Evolutionary conservation across 2,888 invertebrate genomes (phyloP).

Genomic region (Eumerus sabulonum): DNA sequence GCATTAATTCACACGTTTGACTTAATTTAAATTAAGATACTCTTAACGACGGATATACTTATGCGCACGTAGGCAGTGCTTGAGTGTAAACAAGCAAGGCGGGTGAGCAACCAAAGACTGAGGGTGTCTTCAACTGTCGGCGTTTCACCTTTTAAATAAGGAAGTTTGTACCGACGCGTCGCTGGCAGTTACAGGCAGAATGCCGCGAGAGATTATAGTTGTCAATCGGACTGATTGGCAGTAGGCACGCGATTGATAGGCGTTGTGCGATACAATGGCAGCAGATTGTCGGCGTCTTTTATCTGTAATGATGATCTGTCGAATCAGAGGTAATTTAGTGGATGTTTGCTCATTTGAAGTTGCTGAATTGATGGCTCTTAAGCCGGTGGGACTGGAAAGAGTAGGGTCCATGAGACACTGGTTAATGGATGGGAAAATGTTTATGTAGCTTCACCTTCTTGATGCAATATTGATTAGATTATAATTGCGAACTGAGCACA

Average conservation of each 20-base stretch:
- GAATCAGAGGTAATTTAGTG: conserved; percentile 53
- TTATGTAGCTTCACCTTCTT: neutral
- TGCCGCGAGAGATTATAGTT: conserved; percentile 19
- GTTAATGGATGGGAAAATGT: neutral
- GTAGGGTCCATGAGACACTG: neutral
- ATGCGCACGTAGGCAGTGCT: conserved; percentile 12
- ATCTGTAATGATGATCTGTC: conserved; percentile 53
- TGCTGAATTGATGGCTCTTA: neutral
- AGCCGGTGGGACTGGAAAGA: neutral
- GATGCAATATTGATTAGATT: neutral
- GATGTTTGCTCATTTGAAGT: conserved; percentile 42
- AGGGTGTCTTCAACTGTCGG: conserved; percentile 7
- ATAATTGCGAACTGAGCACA: too few species aligned
- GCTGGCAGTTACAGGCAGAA: conserved; percentile 33
- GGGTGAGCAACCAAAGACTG: conserved; percentile 21
- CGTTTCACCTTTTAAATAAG: conserved; percentile 39
- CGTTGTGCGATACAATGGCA: conserved; percentile 13
- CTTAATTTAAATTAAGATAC: conserved; percentile 44
- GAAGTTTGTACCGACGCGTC: conserved; percentile 40
- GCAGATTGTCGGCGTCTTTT: conserved; percentile 36
- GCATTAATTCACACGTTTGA: conserved; percentile 57
- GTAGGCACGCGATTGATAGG: conserved; percentile 59
- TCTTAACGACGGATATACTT: neutral
- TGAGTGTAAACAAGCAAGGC: conserved; percentile 37
- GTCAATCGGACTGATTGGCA: conserved; percentile 43